Evolutionary conservation across 2,113 vertebrate species (phyloP), one percentile per base, ranked within the genome.

Genomic region (Gila orcuttii): DNA sequence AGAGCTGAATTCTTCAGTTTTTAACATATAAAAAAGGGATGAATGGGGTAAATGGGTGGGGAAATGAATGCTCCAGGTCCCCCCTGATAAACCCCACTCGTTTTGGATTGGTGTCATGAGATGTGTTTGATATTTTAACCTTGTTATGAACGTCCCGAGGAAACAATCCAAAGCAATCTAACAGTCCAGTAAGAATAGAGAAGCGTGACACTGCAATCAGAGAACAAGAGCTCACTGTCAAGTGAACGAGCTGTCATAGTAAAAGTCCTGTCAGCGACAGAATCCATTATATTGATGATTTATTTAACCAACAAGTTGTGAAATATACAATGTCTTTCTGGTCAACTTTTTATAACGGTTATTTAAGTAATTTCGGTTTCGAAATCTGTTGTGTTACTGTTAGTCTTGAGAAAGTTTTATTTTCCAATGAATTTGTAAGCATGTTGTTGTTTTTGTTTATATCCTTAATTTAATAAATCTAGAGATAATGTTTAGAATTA

Each of bases 141-240:
- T 79, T 88, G 60, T 85, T 86, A 62, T 52, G 64, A 31, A 36
- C 28, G 83, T 88, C 73, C 83, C 84, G 76, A 71, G 11, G 33
- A 69, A 85, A 81, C 73, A 75, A 59, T 78, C 84, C 47, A 25
- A 7, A 66, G 42, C 71, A 36, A 28, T 77, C 50, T 47, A 86
- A 68, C 82, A 80, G n/a, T 36, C 85, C 91, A 92, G 91, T 92
- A 89, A 89, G 89, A 89, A 39, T 55, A 80, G 64, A 84, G 89
- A 90, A 84, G 31, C 23, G 71, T 23, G 77, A 86, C 28, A 73
- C 62, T 9, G 28, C 55, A 19, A 9, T 45, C 39, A 45, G 15
- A 55, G 0, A 1, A 28, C n/a, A 69, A 15, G n/a, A 47, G n/a
- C 8, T 7, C 60, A 4, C 66, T 39, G 85, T 62, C 57, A 82